These are phyloP conservation scores for Macrosoma leucophasiata DNA, from an alignment of 2,888 invertebrate genomes.

Conservation along the genomic window DNA sequence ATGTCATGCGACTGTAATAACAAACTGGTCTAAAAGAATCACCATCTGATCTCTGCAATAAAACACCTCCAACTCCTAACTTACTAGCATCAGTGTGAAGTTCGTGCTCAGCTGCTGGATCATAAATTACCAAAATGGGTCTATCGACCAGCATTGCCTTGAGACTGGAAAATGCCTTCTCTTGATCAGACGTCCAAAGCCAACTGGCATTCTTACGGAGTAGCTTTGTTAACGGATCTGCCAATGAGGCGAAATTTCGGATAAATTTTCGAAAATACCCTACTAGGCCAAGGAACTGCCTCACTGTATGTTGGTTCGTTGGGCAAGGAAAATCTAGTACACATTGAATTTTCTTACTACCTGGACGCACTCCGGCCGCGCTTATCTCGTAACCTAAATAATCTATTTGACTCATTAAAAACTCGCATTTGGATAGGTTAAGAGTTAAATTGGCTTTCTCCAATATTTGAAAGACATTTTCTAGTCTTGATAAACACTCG, in stretches of 20 bases:
- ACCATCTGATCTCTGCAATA: constrained; percentile 30
- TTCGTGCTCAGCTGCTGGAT: constrained; percentile 22
- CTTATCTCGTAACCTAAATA: constrained; percentile 25
- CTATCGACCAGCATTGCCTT: constrained; percentile 22
- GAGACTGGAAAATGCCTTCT: constrained; percentile 24
- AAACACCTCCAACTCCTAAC: constrained; percentile 32
- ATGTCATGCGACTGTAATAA: constrained; percentile 5
- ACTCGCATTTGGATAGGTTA: constrained; percentile 21
- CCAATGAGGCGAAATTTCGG: constrained; percentile 20
- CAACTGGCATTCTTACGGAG: constrained; percentile 19
- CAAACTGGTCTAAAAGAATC: constrained; percentile 28
- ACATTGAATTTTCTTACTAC: constrained; percentile 19
- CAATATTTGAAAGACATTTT: constrained; percentile 9
- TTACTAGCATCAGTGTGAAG: constrained; percentile 30
- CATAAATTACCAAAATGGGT: constrained; percentile 28
- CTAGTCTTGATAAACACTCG: constrained; percentile 11
- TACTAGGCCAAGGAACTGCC: constrained; percentile 25
- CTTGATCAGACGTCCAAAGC: constrained; percentile 27
- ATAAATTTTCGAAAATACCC: constrained; percentile 32
- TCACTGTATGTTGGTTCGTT: constrained; percentile 15
- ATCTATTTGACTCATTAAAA: constrained; percentile 20
- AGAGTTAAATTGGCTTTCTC: constrained; percentile 13
- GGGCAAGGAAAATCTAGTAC: constrained; percentile 22
- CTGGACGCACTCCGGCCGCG: constrained; percentile 20
- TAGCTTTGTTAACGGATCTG: constrained; percentile 19